phyloP scores from a whole-genome alignment of 2,113 vertebrate genomes.

The Antechinus stuartii region DNA sequence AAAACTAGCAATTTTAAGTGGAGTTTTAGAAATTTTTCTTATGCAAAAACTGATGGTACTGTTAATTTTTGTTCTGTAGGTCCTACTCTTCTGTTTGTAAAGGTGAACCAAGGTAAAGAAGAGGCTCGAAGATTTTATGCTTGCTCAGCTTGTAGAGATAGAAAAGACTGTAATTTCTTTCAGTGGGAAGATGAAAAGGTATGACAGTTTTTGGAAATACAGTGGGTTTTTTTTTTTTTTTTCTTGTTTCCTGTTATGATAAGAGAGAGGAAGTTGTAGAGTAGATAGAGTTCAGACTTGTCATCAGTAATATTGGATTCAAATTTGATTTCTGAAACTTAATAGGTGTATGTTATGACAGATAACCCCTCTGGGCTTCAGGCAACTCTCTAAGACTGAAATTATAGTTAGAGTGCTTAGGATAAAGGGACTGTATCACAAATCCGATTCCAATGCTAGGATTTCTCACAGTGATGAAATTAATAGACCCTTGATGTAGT shows the following conservation, averaged over 20 bases:
- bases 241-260: not conserved
- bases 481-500: not conserved
- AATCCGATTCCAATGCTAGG: not conserved
- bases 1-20: not conserved
- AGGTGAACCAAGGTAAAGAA: constrained; percentile 80
- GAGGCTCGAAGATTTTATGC: constrained; percentile 91
- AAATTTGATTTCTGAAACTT: not conserved
- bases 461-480: not conserved
- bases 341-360: not conserved
- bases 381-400: not conserved
- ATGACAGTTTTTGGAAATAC: constrained; percentile 40
- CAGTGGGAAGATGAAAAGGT: constrained; percentile 98
- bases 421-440: not conserved
- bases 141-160: constrained; percentile 95
- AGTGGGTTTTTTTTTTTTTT: not conserved
- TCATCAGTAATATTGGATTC: not conserved
- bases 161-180: constrained; percentile 95
- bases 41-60: not conserved
- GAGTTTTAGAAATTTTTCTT: not conserved
- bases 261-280: not conserved
- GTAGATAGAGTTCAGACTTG: not conserved
- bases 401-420: not conserved
- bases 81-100: constrained; percentile 93
- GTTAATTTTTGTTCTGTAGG: constrained; percentile 80
- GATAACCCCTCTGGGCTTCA: not conserved